phyloP scores from a whole-genome alignment of 2,888 invertebrate species.

The Marronus borbonicus region DNA sequence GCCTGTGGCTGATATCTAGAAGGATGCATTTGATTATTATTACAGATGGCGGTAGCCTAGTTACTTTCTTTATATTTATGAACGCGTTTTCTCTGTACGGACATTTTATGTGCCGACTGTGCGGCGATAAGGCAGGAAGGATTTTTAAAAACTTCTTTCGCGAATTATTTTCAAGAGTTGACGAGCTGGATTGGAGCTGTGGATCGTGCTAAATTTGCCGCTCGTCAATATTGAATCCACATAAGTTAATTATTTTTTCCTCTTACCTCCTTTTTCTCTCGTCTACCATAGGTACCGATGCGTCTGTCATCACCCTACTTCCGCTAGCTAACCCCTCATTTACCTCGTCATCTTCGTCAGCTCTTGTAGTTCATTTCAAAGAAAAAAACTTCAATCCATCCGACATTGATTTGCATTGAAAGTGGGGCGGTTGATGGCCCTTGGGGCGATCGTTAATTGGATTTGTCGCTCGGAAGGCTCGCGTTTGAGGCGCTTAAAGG shows the following conservation, averaged over 20 bases:
- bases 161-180: slow-evolving; percentile 26
- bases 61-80: background rate
- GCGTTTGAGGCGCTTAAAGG: slow-evolving; percentile 32
- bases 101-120: slow-evolving; percentile 16
- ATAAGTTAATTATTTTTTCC: slow-evolving; percentile 45
- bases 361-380: slow-evolving; percentile 20
- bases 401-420: slow-evolving; percentile 45
- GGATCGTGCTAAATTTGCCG: slow-evolving; percentile 22
- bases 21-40: too few relatives aligned
- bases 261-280: slow-evolving; percentile 22
- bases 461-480: slow-evolving; percentile 40
- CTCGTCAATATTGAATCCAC: slow-evolving; percentile 41
- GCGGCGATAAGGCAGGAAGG: background rate
- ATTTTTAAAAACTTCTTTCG: slow-evolving; percentile 20
- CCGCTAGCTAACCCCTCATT: background rate
- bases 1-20: too few relatives aligned
- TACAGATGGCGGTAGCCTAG: too few relatives aligned
- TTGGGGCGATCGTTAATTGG: slow-evolving; percentile 45
- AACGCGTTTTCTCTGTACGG: background rate
- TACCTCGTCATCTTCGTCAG: slow-evolving; percentile 16
- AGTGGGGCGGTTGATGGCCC: slow-evolving; percentile 40
- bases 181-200: slow-evolving; percentile 14
- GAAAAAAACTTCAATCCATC: slow-evolving; percentile 37
- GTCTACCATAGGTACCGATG: background rate
- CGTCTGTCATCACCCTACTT: slow-evolving; percentile 2